Conservation (phyloP, 2,797 vertebrate species). For the Oreonectes daqikongensis region DNA sequence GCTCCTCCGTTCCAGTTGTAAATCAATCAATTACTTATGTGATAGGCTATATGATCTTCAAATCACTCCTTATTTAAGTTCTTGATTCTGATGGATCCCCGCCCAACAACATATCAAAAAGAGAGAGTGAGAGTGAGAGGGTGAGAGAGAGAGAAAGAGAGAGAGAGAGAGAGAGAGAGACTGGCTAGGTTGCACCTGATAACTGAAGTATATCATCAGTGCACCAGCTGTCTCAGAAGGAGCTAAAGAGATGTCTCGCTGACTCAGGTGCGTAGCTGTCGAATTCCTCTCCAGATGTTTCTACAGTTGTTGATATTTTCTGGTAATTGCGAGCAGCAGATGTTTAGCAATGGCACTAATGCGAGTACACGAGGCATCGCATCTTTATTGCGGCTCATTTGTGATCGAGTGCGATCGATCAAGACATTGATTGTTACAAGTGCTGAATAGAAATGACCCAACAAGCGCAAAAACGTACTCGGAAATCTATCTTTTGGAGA, state of each 20-base stretch:
- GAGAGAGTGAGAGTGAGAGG: constrained; percentile 39
- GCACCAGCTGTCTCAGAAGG: constrained; percentile 74
- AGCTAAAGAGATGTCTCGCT: constrained; percentile 71
- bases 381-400: constrained; percentile 18
- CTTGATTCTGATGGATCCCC: constrained; percentile 19
- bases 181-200: constrained; percentile 47
- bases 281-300: constrained; percentile 44
- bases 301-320: constrained; percentile 49
- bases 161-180: constrained; percentile 40
- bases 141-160: constrained; percentile 40
- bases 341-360: constrained; percentile 22
- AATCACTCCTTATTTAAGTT: not conserved
- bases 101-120: constrained; percentile 37
- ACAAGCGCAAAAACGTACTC: not conserved
- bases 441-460: constrained; percentile 10
- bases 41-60: not conserved
- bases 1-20: not conserved
- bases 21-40: not conserved
- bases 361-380: constrained; percentile 22
- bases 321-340: constrained; percentile 4
- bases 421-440: constrained; percentile 19
- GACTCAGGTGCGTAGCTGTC: constrained; percentile 79
- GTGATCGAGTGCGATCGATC: constrained; percentile 37
- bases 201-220: constrained; percentile 77
- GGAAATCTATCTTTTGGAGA: not conserved